Evolutionary conservation across 2,113 vertebrate genomes (phyloP).

Genomic region (Odontesthes bonariensis): DNA sequence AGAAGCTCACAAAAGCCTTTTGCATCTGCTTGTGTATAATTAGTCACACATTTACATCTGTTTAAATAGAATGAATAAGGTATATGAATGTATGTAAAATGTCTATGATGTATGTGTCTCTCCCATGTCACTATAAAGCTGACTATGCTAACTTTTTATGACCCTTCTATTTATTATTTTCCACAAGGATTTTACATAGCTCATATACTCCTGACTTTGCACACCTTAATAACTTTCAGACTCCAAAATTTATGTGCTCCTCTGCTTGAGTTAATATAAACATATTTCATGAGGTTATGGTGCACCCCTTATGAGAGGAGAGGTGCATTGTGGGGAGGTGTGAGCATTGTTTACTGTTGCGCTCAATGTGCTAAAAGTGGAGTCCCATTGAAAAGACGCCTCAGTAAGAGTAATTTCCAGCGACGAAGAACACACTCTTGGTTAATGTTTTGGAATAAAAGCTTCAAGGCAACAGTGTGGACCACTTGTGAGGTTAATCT

Average conservation of each 20-base stretch:
- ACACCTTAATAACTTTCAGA: constrained; percentile 17
- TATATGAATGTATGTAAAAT: constrained; percentile 10
- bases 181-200: constrained; percentile 34
- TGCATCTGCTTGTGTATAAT: neutral
- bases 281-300: constrained; percentile 56
- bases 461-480: constrained; percentile 56
- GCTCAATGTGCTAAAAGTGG: constrained; percentile 10
- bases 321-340: constrained; percentile 40
- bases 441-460: constrained; percentile 71
- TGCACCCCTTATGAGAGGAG: constrained; percentile 34
- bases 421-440: constrained; percentile 46
- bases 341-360: constrained; percentile 57
- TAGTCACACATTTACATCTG: constrained; percentile 1
- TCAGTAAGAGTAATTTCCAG: constrained; percentile 56
- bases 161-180: constrained; percentile 25
- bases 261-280: constrained; percentile 42
- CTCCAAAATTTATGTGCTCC: constrained; percentile 31
- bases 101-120: constrained; percentile 16
- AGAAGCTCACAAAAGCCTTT: neutral
- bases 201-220: constrained; percentile 19
- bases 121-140: constrained; percentile 15
- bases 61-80: constrained; percentile 20
- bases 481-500: constrained; percentile 60
- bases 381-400: constrained; percentile 21
- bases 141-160: constrained; percentile 28